Percentiles rank a stretch among this genome's conserved stretches.
Conservation (phyloP, 2,113 vertebrate species). For the Zosterops japonicus region DNA sequence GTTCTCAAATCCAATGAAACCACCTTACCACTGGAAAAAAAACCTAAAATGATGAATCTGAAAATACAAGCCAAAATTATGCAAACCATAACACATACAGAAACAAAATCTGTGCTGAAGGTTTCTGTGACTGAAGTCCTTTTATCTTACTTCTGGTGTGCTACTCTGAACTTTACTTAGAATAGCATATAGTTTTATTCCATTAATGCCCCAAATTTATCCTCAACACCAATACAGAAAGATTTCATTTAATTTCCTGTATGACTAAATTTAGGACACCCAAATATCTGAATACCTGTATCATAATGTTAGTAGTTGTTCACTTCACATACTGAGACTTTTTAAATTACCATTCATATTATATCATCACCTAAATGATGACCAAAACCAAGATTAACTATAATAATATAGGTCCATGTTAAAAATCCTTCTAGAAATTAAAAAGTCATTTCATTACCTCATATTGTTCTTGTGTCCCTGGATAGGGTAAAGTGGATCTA, state of each 20-base stretch:
- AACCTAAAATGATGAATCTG: not conserved
- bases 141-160: not conserved
- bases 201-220: not conserved
- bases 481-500: constrained; percentile 93
- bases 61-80: not conserved
- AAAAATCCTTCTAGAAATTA: not conserved
- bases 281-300: not conserved
- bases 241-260: not conserved
- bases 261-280: not conserved
- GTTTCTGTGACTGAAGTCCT: not conserved
- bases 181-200: not conserved
- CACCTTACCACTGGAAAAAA: not conserved
- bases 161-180: not conserved
- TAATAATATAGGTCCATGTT: not conserved
- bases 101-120: not conserved
- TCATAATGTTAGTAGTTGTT: not conserved
- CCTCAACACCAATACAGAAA: not conserved
- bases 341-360: not conserved
- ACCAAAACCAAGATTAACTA: not conserved
- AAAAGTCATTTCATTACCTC: constrained; percentile 77
- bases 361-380: not conserved
- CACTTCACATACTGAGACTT: not conserved
- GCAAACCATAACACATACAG: not conserved
- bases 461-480: constrained; percentile 91
- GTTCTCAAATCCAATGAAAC: not conserved